Evolutionary conservation across 2,888 invertebrate genomes (phyloP), one percentile per base, ranked within the genome.

Genomic region (Scaeva pyrastri): DNA sequence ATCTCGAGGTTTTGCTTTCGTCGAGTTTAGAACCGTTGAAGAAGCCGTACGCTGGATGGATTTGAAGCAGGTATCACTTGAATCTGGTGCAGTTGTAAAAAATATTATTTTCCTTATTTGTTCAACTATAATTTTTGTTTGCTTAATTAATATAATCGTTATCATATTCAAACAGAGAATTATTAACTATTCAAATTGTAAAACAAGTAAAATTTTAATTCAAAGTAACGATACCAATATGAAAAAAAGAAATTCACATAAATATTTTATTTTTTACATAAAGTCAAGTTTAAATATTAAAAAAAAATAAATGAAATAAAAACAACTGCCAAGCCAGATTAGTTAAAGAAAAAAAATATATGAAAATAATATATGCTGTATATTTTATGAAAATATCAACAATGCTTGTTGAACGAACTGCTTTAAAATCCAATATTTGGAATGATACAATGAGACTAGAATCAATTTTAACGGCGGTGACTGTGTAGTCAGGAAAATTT

Each of bases 41-140:
- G 97, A 97, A 94, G 97, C 98, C 91, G 95, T 95, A 93, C 95
- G 95, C 93, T 97, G 97, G 97, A 97, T 98, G 96, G 97, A 97
- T 93, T 94, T 95, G 94, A 97, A 97, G 94, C 96, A 97, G 91
- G 91, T 91, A 91, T 90, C 92, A 89, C 90, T 89, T 88, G 88
- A 89, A 88, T 89, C 89, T 89, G 89, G 89, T 89, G 89, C 88
- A 89, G 88, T 89, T 89, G 88, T 88, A 78, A 85, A 78, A 81
- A 52, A 84, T 81, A 74, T 81, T 72, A 70, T 77, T 81, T 86
- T 74, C 45, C 68, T 74, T 74, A 78, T 79, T 72, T 79, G 75
- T 76, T 78, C 64, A 70, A 55, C 45, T 77, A 68, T 48, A 70
- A 72, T 31, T 77, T 71, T 41, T 78, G 2, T 82, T 73, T 75